These are phyloP conservation scores for Deilephila elpenor DNA, from an alignment of 2,888 invertebrate species.

Conservation along the genomic window DNA sequence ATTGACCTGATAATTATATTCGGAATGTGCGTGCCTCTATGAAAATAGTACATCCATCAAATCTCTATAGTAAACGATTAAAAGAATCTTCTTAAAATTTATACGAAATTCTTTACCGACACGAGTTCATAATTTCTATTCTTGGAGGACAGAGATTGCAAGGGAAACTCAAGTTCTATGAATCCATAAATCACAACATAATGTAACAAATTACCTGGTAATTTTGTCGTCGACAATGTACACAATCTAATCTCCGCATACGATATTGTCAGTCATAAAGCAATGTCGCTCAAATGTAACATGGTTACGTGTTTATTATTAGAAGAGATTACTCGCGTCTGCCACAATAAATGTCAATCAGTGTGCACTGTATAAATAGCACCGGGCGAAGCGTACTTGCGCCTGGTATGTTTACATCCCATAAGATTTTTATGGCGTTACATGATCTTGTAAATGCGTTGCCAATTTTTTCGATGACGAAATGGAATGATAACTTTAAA, in stretches of 20 bases:
- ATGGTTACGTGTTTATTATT: conserved; percentile 38
- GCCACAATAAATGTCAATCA: conserved; percentile 49
- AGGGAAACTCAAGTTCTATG: too few relatives aligned
- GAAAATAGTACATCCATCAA: too few relatives aligned
- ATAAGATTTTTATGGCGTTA: conserved; percentile 26
- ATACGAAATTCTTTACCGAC: too few relatives aligned
- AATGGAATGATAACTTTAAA: background rate
- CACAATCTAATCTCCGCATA: background rate
- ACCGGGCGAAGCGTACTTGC: conserved; percentile 33
- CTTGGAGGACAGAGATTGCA: too few relatives aligned
- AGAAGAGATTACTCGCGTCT: conserved; percentile 37
- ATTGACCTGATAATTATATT: too few relatives aligned
- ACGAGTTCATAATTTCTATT: too few relatives aligned
- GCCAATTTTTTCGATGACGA: background rate
- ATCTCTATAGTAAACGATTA: too few relatives aligned
- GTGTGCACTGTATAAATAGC: conserved; percentile 45
- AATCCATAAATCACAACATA: too few relatives aligned
- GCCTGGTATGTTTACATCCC: conserved; percentile 32
- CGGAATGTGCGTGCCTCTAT: too few relatives aligned
- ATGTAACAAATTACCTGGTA: background rate
- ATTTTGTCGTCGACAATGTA: background rate
- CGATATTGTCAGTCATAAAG: conserved; percentile 7
- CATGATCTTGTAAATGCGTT: background rate
- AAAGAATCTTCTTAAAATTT: too few relatives aligned
- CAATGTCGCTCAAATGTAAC: conserved; percentile 16